These are phyloP conservation scores for Antechinus stuartii DNA, from an alignment of 2,113 vertebrate genomes.

Conservation along the genomic window DNA sequence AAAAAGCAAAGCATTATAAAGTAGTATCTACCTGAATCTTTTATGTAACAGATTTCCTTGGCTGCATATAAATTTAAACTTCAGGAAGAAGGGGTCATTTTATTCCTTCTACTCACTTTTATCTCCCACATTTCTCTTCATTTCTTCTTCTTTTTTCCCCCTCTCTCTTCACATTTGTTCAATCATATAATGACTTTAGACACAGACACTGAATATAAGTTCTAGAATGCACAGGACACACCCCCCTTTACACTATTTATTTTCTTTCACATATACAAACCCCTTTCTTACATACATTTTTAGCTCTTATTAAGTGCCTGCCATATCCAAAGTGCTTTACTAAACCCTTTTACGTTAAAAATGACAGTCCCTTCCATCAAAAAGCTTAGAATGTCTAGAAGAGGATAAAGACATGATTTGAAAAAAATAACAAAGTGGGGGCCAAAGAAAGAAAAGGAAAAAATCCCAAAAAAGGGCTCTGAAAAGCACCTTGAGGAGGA, in stretches of 20 bases:
- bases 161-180: background rate
- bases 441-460: background rate
- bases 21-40: background rate
- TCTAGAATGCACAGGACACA: background rate
- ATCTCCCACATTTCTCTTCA: background rate
- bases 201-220: background rate
- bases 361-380: background rate
- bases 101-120: background rate
- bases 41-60: background rate
- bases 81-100: background rate
- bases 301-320: background rate
- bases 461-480: background rate
- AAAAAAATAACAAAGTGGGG: background rate
- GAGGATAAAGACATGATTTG: background rate
- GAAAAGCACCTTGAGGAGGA: background rate
- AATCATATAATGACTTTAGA: background rate
- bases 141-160: background rate
- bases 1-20: slow-evolving; percentile 11
- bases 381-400: background rate
- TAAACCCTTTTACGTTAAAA: background rate
- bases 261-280: too few relatives aligned
- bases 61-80: rapidly evolving
- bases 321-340: background rate
- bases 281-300: background rate
- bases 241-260: background rate